Percentiles rank a stretch among this genome's conserved stretches.
Evolutionary conservation across 30 jellyfish, hydroid and myxozoan species (phyloP).

Genomic region (Hydra vulgaris): DNA sequence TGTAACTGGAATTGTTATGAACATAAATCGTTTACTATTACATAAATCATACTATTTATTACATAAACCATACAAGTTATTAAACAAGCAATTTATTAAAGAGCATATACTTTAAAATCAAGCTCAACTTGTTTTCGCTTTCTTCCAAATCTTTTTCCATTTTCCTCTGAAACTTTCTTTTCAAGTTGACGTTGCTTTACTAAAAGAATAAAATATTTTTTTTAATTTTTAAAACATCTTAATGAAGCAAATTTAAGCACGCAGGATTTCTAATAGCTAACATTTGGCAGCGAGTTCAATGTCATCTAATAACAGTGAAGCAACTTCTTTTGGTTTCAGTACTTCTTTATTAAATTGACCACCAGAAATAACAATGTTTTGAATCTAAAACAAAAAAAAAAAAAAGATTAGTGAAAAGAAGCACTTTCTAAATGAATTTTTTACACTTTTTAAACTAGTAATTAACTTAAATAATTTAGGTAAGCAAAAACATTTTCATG

Average conservation of each 20-base stretch:
- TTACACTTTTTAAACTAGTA: neutral
- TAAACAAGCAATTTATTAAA: too few relatives aligned
- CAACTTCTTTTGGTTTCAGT: slow-evolving; percentile 91
- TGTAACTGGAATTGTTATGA: too few relatives aligned
- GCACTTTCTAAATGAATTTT: neutral
- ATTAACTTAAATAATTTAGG: too few relatives aligned
- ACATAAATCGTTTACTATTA: too few relatives aligned
- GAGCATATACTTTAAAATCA: neutral
- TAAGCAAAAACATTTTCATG: neutral
- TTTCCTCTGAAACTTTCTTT: slow-evolving; percentile 62
- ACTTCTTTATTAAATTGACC: slow-evolving; percentile 93
- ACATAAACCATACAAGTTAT: too few relatives aligned
- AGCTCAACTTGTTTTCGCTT: slow-evolving; percentile 50
- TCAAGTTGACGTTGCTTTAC: slow-evolving; percentile 83
- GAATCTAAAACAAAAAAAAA: slow-evolving; percentile 42
- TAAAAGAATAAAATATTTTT: neutral
- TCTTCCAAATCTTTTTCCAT: slow-evolving; percentile 54
- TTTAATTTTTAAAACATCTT: too few relatives aligned
- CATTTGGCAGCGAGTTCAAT: slow-evolving; percentile 81
- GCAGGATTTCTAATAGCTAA: slow-evolving; percentile 13
- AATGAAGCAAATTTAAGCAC: too few relatives aligned
- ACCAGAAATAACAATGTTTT: slow-evolving; percentile 89
- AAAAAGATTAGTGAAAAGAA: neutral
- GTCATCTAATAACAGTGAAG: slow-evolving; percentile 78
- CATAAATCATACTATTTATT: too few relatives aligned